Evolutionary conservation across 2,888 invertebrate species (phyloP).

Genomic region (Sminthurinus aureus): DNA sequence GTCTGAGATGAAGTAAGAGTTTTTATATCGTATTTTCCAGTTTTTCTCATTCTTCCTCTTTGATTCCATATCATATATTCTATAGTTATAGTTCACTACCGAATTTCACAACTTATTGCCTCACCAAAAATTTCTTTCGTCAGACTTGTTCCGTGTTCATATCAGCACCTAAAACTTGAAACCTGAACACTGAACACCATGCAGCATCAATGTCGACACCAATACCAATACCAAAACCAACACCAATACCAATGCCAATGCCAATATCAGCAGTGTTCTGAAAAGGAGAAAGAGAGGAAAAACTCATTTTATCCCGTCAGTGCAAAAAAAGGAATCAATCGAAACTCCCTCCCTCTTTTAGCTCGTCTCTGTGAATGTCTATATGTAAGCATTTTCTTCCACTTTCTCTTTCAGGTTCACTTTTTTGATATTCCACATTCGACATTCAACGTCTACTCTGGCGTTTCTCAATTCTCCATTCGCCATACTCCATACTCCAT

Average conservation of each 20-base stretch:
- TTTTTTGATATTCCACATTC: too few relatives aligned
- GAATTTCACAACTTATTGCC: not conserved
- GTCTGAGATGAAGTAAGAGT: too few relatives aligned
- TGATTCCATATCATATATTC: not conserved
- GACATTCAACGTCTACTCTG: too few relatives aligned
- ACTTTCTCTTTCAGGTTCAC: not conserved
- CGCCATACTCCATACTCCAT: not conserved
- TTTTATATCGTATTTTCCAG: not conserved
- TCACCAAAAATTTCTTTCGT: not conserved
- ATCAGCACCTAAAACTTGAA: not conserved
- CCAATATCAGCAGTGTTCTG: too few relatives aligned
- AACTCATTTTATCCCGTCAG: not conserved
- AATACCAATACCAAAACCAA: too few relatives aligned
- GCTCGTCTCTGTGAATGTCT: not conserved
- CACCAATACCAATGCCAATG: too few relatives aligned
- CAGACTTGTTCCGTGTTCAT: not conserved
- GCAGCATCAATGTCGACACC: too few relatives aligned
- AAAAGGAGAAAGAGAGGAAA: not conserved
- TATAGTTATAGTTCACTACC: not conserved
- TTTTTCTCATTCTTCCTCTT: not conserved
- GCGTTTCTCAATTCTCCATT: not conserved
- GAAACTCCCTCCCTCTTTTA: not conserved
- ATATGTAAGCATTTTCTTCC: not conserved
- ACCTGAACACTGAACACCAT: too few relatives aligned
- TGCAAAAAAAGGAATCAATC: not conserved